Evolutionary conservation across 53 echinoderm and acorn worm species (phyloP), one percentile per base, ranked within the genome.

Genomic region (Apostichopus leukothele): DNA sequence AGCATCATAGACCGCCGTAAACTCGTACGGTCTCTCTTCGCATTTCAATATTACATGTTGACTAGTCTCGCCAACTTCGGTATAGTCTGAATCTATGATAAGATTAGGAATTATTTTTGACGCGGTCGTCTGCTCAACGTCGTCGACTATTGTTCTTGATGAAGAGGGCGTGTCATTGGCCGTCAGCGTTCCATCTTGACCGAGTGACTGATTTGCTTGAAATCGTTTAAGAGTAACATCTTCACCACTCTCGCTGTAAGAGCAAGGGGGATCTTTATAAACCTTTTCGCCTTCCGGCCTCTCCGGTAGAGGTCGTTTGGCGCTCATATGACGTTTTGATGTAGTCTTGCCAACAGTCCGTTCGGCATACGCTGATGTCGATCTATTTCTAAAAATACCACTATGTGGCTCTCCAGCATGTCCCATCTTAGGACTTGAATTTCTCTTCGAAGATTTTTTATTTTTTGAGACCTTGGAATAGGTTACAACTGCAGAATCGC

Each of bases 21-120:
- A 85, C 50, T 85, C 85, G 66, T 85, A 85, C 16, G 85, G 63
- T n/a, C 39, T 63, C 50, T 85, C 85, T 67, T 85, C 67, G 50
- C 50, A 3, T 18, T 39, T 85, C 67, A 50, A 50, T 59, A 5
- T 19, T 5, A 10, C 66, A 7, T 13, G 50, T 67, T 85, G 85
- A 68, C n/a, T 50, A 0, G 6, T 14, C n/a, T 50, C n/a, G 5
- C 66, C 63, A 9, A 85, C 85, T 85, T 85, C 85, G 5, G 85
- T 66, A 50, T 85, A 85, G 25, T 85, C 85, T 7, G 67, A 50
- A 16, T 85, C 85, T 16, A 85, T 85, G 6, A 85, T 39, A 5
- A 85, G 67, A 66, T 63, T 67, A 51, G 23, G 11, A 1, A 1
- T 12, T 16, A 20, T 67, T 63, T 55, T 53, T 9, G 9, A 13